Evolutionary conservation across 1,140 invertebrate species (phyloP).

Genomic region (Carposina sasakii): DNA sequence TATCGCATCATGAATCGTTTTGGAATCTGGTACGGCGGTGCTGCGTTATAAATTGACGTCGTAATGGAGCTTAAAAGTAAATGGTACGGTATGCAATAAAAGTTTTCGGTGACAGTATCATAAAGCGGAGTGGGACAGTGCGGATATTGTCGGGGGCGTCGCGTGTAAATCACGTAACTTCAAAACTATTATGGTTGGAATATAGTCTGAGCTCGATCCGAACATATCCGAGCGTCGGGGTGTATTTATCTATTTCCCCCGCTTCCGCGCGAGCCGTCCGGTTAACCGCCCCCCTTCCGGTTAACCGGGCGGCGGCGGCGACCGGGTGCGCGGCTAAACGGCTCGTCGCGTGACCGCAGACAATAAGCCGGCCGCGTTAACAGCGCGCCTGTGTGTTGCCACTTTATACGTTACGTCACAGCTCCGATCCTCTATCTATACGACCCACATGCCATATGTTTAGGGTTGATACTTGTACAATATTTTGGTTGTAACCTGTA

Average conservation of each 20-base stretch:
- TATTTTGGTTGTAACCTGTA: too few species aligned
- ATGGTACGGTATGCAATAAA: slow-evolving; percentile 37
- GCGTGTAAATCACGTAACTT: slow-evolving; percentile 68
- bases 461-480: too few species aligned
- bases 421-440: too few species aligned
- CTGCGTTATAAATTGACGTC: slow-evolving; percentile 34
- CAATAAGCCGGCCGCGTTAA: slow-evolving; percentile 70
- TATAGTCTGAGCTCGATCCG: slow-evolving; percentile 70
- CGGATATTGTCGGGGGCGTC: slow-evolving; percentile 47
- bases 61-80: slow-evolving; percentile 38
- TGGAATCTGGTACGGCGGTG: slow-evolving; percentile 11
- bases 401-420: slow-evolving; percentile 73
- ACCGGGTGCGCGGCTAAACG: slow-evolving; percentile 70
- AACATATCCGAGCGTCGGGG: slow-evolving; percentile 68
- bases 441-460: too few species aligned
- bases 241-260: slow-evolving; percentile 72
- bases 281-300: slow-evolving; percentile 71
- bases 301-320: slow-evolving; percentile 66
- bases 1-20: slow-evolving; percentile 17
- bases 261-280: slow-evolving; percentile 67
- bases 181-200: slow-evolving; percentile 69
- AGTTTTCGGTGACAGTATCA: slow-evolving; percentile 44
- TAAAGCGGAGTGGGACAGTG: slow-evolving; percentile 46
- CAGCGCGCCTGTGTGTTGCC: slow-evolving; percentile 70
- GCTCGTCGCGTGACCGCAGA: slow-evolving; percentile 71